phyloP scores from a whole-genome alignment of 2,888 invertebrate genomes.

The Alloscopus bannaensis region DNA sequence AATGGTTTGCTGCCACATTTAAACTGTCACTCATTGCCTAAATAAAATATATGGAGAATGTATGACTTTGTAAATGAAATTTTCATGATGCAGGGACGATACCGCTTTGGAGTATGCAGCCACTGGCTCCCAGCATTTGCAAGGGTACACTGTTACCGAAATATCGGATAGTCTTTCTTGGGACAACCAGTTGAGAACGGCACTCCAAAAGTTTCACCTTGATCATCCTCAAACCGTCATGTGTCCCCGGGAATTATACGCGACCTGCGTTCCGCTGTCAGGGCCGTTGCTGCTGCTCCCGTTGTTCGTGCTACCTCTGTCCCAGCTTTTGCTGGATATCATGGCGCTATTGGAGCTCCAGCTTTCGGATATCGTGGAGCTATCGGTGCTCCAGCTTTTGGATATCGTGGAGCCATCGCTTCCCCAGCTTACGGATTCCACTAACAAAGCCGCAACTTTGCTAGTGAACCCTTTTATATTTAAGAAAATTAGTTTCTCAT shows the following conservation, averaged over 20 bases:
- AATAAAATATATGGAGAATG: no score
- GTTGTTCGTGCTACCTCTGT: background rate
- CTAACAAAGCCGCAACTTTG: no score
- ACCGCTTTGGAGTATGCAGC: constrained; percentile 19
- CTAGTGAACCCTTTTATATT: no score
- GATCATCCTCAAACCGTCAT: constrained; percentile 43
- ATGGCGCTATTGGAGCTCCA: background rate
- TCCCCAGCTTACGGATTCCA: no score
- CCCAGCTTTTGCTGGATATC: background rate
- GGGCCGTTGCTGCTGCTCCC: background rate
- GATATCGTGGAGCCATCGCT: no score
- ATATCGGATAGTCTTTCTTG: constrained; percentile 45
- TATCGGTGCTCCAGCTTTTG: background rate
- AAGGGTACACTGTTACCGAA: constrained; percentile 6
- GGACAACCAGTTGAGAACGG: constrained; percentile 17
- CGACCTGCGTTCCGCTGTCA: background rate
- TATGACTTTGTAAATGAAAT: constrained; percentile 3
- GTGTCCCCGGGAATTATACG: constrained; percentile 8
- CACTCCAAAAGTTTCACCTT: constrained; percentile 38
- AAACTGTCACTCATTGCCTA: no score
- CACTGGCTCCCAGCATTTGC: constrained; percentile 1
- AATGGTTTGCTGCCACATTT: background rate
- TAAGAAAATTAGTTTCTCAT: no score
- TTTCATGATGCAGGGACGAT: background rate
- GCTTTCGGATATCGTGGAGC: background rate